These are phyloP conservation scores for Eupithecia pulchellata DNA, from an alignment of 2,888 invertebrate genomes.

Conservation along the genomic window DNA sequence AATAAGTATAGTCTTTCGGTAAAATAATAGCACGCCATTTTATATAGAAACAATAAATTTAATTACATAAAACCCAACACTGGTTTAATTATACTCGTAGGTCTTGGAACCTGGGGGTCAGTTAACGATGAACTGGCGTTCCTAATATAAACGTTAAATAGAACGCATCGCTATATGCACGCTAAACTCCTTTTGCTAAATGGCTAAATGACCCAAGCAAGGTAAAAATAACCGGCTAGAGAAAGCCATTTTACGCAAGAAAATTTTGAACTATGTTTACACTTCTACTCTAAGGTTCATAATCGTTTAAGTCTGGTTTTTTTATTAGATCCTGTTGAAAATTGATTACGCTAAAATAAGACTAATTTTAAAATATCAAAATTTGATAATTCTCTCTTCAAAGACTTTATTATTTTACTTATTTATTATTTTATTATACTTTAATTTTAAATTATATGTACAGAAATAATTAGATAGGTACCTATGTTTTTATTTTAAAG, in stretches of 20 bases:
- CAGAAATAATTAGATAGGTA: too few species aligned
- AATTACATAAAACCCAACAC: too few species aligned
- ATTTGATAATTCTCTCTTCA: not conserved
- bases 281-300: not conserved
- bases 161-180: not conserved
- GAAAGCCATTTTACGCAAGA: slow-evolving; percentile 5
- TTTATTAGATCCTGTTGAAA: not conserved
- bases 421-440: too few species aligned
- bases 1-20: too few species aligned
- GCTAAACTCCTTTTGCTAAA: slow-evolving; percentile 1
- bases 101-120: too few species aligned
- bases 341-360: not conserved
- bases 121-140: too few species aligned
- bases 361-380: too few species aligned
- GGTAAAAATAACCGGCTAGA: slow-evolving; percentile 2
- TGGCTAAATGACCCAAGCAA: slow-evolving; percentile 8
- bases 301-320: not conserved
- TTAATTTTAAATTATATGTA: too few species aligned
- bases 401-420: too few species aligned
- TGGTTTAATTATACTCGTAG: too few species aligned
- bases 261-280: slow-evolving; percentile 1
- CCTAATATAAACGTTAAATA: not conserved
- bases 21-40: too few species aligned
- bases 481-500: not conserved
- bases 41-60: too few species aligned